Percentiles rank a stretch among this genome's conserved stretches.
Evolutionary conservation across 2,113 vertebrate species (phyloP).

Genomic region (Gracilinanus agilis): DNA sequence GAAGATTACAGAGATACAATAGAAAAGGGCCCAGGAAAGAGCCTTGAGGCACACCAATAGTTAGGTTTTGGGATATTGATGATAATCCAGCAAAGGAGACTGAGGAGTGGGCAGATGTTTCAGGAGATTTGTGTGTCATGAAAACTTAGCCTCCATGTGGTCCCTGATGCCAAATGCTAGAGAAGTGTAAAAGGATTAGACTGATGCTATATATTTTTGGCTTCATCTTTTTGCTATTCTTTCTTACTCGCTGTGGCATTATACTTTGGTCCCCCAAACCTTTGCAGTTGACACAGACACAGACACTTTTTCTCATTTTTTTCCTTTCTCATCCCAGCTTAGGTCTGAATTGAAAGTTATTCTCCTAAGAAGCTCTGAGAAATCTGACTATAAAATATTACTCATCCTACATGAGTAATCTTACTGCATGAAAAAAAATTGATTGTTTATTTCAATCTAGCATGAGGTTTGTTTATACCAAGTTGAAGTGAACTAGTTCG

Average conservation of each 20-base stretch:
- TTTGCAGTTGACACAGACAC: not conserved
- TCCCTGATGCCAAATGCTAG: not conserved
- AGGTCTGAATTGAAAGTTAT: not conserved
- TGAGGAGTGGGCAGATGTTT: not conserved
- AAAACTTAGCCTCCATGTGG: not conserved
- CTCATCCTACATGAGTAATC: not conserved
- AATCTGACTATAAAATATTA: not conserved
- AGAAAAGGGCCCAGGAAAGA: not conserved
- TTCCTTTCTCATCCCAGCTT: not conserved
- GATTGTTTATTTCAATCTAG: constrained; percentile 9
- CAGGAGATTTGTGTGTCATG: not conserved
- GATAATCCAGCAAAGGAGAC: not conserved
- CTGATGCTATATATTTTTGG: not conserved
- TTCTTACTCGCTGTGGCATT: not conserved
- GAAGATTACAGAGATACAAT: not conserved
- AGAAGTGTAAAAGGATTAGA: not conserved
- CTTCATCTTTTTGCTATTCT: not conserved
- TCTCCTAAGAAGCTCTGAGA: not conserved
- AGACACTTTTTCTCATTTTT: not conserved
- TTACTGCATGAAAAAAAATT: not conserved
- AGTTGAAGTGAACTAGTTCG: constrained; percentile 62
- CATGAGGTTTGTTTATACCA: constrained; percentile 51
- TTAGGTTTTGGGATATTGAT: not conserved
- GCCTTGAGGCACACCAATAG: not conserved
- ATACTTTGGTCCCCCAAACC: not conserved